Evolutionary conservation across 2,113 vertebrate species (phyloP).

Genomic region (Aegotheles bennettii): DNA sequence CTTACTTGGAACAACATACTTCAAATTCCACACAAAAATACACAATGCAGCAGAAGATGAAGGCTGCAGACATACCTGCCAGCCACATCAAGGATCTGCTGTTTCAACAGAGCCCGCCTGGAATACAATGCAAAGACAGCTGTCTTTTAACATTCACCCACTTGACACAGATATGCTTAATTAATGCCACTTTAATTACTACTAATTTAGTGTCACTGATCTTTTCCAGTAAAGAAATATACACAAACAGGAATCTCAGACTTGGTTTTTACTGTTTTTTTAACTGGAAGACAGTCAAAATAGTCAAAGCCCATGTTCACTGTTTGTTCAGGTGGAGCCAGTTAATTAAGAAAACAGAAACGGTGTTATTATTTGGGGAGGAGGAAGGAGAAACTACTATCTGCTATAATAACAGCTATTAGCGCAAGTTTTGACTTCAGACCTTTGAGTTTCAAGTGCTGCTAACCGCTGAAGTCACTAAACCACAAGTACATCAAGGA

Average conservation of each 20-base stretch:
- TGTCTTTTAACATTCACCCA: background rate
- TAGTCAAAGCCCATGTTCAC: background rate
- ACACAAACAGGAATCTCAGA: background rate
- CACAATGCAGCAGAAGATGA: background rate
- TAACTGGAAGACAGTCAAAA: background rate
- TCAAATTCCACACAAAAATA: background rate
- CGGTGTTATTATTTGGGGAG: background rate
- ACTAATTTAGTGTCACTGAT: background rate
- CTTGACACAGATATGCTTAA: constrained; percentile 11
- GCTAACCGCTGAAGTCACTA: background rate
- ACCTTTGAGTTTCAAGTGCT: background rate
- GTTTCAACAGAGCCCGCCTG: background rate
- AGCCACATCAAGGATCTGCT: background rate
- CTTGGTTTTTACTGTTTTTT: background rate
- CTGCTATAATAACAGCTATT: background rate
- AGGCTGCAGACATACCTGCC: background rate
- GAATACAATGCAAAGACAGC: background rate
- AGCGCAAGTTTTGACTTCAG: background rate
- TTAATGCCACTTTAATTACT: constrained; percentile 18
- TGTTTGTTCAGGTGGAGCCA: background rate
- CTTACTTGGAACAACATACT: background rate
- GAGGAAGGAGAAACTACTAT: background rate
- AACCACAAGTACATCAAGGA: background rate
- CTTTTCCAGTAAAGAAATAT: background rate
- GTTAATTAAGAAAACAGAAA: background rate